Evolutionary conservation across 1,140 invertebrate genomes (phyloP).

Genomic region (Caenorhabditis latens): DNA sequence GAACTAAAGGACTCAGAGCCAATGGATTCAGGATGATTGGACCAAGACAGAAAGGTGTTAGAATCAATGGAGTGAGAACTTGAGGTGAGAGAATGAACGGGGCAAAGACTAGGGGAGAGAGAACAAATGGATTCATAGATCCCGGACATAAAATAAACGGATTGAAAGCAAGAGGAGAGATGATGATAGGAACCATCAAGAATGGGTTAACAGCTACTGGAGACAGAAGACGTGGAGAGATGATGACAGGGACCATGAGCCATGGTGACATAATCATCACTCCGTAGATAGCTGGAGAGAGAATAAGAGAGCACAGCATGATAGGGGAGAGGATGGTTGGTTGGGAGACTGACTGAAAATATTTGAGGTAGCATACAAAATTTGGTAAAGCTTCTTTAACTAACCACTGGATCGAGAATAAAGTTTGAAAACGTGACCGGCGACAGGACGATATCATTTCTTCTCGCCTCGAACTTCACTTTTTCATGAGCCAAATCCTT

Average conservation of each 20-base stretch:
- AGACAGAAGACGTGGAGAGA: conserved; percentile 53
- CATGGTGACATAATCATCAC: conserved; percentile 61
- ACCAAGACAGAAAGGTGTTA: conserved; percentile 68
- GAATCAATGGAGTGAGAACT: conserved; percentile 62
- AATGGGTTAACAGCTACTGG: conserved; percentile 50
- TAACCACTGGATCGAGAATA: conserved; percentile 42
- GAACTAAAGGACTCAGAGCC: conserved; percentile 66
- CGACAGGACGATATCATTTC: conserved; percentile 18
- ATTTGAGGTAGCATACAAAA: background rate
- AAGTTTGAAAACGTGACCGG: conserved; percentile 35
- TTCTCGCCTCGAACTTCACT: conserved; percentile 43
- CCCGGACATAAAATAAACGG: conserved; percentile 61
- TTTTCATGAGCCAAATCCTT: conserved; percentile 50
- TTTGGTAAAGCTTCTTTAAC: background rate
- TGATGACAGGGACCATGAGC: conserved; percentile 63
- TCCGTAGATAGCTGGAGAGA: conserved; percentile 63
- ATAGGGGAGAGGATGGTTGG: conserved; percentile 72
- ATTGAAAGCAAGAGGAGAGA: conserved; percentile 66
- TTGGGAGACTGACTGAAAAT: conserved; percentile 62
- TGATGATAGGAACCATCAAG: conserved; percentile 65
- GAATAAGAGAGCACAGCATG: conserved; percentile 70
- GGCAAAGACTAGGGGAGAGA: conserved; percentile 65
- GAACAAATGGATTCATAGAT: conserved; percentile 66
- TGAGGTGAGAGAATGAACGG: conserved; percentile 66
- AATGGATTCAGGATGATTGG: conserved; percentile 68